These are phyloP conservation scores for Pristionchus japonicus DNA, from an alignment of 2,888 invertebrate genomes.

Conservation along the genomic window DNA sequence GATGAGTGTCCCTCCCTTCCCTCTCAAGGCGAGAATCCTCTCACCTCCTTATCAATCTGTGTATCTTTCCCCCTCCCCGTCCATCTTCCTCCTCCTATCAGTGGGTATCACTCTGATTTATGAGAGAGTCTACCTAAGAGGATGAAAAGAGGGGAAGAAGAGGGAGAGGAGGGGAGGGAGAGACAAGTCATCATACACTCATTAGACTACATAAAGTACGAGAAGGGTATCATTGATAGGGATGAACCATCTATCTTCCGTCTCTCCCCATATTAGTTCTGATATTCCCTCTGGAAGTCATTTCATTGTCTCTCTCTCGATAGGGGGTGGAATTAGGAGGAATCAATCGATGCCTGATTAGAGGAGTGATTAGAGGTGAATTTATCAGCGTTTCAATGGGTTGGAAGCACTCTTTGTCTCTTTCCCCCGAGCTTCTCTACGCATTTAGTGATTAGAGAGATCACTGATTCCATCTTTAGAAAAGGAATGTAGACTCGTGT, in stretches of 20 bases:
- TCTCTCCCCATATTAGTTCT: not conserved
- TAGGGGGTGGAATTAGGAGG: not conserved
- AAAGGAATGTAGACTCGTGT: not conserved
- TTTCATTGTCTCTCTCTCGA: not conserved
- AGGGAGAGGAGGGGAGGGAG: not conserved
- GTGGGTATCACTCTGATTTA: conserved; percentile 20
- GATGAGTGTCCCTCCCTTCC: no score
- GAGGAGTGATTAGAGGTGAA: not conserved
- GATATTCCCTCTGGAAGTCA: not conserved
- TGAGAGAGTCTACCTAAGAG: not conserved
- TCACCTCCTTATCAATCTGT: conserved; percentile 13
- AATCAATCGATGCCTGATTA: not conserved
- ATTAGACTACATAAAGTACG: not conserved
- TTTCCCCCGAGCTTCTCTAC: not conserved
- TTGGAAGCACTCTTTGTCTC: not conserved
- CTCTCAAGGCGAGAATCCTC: not conserved
- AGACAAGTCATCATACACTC: not conserved
- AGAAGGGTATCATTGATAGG: not conserved
- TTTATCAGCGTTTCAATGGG: conserved; percentile 11
- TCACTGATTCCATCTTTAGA: not conserved
- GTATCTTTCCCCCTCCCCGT: conserved; percentile 40
- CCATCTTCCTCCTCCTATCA: conserved; percentile 39
- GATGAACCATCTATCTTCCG: not conserved
- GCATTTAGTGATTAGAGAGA: not conserved
- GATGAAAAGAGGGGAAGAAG: not conserved